Evolutionary conservation across 2,888 invertebrate species (phyloP).

Genomic region (Autographa gamma): DNA sequence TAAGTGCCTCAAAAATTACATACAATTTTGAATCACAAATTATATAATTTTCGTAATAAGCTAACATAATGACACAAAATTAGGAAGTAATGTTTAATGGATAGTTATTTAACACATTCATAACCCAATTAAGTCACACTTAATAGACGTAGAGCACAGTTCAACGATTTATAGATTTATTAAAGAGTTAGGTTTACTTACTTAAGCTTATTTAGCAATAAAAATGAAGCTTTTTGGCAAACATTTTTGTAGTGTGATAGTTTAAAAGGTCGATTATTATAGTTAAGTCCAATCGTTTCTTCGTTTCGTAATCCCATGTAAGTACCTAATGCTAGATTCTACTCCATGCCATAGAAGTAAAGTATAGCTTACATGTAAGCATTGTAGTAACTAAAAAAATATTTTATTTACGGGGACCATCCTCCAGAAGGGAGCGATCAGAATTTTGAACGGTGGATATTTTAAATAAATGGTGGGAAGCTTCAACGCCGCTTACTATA

Average conservation of each 20-base stretch:
- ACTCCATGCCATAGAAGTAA: slow-evolving; percentile 80
- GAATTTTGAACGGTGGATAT: slow-evolving; percentile 73
- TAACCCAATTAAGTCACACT: slow-evolving; percentile 71
- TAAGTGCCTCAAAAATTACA: slow-evolving; percentile 83
- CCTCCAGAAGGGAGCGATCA: slow-evolving; percentile 81
- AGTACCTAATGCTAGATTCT: slow-evolving; percentile 78
- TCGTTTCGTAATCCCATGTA: slow-evolving; percentile 71
- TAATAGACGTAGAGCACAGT: slow-evolving; percentile 78
- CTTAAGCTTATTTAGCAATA: slow-evolving; percentile 86
- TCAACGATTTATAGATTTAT: slow-evolving; percentile 76
- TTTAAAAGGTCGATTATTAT: slow-evolving; percentile 78
- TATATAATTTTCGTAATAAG: slow-evolving; percentile 61
- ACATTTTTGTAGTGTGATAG: slow-evolving; percentile 78
- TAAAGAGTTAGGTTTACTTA: slow-evolving; percentile 68
- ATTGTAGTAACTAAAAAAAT: slow-evolving; percentile 69
- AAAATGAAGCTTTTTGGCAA: slow-evolving; percentile 82
- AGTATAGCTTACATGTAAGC: slow-evolving; percentile 76
- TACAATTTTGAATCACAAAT: slow-evolving; percentile 68
- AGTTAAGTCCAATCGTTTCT: slow-evolving; percentile 69
- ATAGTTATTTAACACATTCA: slow-evolving; percentile 66
- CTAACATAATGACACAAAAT: slow-evolving; percentile 60
- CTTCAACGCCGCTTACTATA: slow-evolving; percentile 78
- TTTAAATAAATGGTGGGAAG: slow-evolving; percentile 67
- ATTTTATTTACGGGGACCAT: slow-evolving; percentile 84
- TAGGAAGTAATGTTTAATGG: slow-evolving; percentile 64